Evolutionary conservation across 1,140 invertebrate genomes (phyloP).

Genomic region (Liolophura sinensis): DNA sequence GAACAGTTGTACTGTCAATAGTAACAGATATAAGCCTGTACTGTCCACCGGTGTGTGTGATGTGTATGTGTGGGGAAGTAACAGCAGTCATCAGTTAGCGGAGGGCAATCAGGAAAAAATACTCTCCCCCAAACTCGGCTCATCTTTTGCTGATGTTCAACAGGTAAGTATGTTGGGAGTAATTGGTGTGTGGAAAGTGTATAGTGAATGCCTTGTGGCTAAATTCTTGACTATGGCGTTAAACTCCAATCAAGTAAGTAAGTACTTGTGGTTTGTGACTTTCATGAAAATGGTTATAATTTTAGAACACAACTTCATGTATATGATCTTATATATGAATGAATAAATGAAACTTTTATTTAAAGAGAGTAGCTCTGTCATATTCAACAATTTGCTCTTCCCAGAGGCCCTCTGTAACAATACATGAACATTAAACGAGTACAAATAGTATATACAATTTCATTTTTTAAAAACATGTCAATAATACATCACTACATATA

Average conservation of each 20-base stretch:
- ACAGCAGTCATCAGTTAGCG: constrained; percentile 70
- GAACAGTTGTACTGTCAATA: constrained; percentile 20
- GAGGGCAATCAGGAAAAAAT: constrained; percentile 69
- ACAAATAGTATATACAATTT: too few species aligned
- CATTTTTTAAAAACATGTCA: too few species aligned
- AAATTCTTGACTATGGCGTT: neutral
- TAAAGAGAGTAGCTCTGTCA: too few species aligned
- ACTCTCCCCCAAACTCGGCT: constrained; percentile 64
- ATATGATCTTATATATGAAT: too few species aligned
- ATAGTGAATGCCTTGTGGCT: neutral
- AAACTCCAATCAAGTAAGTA: neutral
- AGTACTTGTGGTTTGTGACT: neutral
- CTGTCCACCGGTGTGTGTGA: constrained; percentile 50
- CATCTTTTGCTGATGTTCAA: constrained; percentile 65
- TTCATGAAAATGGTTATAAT: neutral
- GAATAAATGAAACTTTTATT: too few species aligned
- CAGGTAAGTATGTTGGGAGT: constrained; percentile 59
- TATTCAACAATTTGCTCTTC: too few species aligned
- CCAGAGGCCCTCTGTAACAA: too few species aligned
- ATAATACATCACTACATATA: too few species aligned
- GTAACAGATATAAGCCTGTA: constrained; percentile 17
- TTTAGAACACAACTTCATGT: neutral
- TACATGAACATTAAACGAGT: too few species aligned
- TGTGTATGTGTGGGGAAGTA: constrained; percentile 72
- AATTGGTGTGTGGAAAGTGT: constrained; percentile 1